A percentile compares a stretch with the other conserved stretches of the same genome.
These are phyloP conservation scores for Anser cygnoides DNA, from an alignment of 2,113 vertebrate genomes.

Conservation along the genomic window DNA sequence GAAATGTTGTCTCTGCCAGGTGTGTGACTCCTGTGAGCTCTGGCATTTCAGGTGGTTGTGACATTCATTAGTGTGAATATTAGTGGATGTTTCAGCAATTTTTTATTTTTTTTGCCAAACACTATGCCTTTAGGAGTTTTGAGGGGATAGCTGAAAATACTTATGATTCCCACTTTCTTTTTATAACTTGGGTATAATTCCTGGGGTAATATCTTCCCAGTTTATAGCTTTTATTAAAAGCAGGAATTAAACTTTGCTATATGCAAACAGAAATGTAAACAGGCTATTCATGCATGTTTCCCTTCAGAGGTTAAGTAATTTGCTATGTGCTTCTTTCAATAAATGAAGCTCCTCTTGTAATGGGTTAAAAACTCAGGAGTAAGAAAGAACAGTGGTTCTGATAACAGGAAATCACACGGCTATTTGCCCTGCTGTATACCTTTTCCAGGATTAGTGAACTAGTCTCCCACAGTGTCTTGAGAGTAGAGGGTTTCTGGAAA, in stretches of 20 bases:
- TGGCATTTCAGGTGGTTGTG: conserved; percentile 3
- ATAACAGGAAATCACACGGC: neutral
- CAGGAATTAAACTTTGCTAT: neutral
- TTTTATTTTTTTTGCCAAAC: neutral
- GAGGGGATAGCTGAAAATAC: neutral
- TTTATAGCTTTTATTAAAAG: neutral
- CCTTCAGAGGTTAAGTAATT: neutral
- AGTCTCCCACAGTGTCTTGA: neutral
- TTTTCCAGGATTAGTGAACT: conserved; percentile 25
- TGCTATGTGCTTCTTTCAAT: neutral
- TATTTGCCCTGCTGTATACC: neutral
- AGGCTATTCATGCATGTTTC: neutral
- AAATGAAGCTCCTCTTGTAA: neutral
- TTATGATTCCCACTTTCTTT: neutral
- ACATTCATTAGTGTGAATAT: neutral
- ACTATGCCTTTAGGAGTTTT: neutral
- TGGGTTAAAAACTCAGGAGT: neutral
- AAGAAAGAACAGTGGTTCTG: neutral
- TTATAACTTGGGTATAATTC: neutral
- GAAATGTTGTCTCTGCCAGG: neutral
- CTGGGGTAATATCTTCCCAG: neutral
- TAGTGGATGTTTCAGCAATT: conserved; percentile 10
- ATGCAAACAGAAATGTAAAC: neutral
- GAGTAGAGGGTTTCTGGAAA: neutral
- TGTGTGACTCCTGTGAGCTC: neutral